Percentiles rank a stretch among this genome's conserved stretches.
These are phyloP conservation scores for Syngnathus floridae DNA, from an alignment of 2,113 vertebrate genomes.

Conservation along the genomic window DNA sequence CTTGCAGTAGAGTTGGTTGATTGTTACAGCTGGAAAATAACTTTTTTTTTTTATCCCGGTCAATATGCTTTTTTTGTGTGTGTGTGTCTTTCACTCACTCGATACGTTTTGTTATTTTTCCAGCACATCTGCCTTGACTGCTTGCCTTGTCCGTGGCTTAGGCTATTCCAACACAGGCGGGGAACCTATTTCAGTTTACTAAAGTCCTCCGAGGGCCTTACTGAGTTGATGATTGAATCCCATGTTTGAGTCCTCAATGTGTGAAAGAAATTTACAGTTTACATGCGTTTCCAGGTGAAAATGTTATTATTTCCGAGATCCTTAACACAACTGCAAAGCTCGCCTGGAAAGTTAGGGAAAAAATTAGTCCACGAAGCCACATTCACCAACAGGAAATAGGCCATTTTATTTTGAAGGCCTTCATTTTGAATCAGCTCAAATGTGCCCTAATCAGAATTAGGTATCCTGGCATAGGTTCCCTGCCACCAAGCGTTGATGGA, in stretches of 20 bases:
- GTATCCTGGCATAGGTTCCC: not conserved
- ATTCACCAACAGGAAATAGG: no score
- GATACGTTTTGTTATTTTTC: slow-evolving; percentile 35
- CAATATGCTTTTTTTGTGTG: slow-evolving; percentile 35
- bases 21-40: slow-evolving; percentile 35
- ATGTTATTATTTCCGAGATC: not conserved
- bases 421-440: no score
- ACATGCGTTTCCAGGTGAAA: not conserved
- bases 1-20: slow-evolving; percentile 44
- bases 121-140: slow-evolving; percentile 54
- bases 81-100: slow-evolving; percentile 45
- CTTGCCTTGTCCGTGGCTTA: slow-evolving; percentile 59
- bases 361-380: not conserved
- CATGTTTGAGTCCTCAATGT: not conserved
- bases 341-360: not conserved
- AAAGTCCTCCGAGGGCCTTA: not conserved
- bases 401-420: no score
- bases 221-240: not conserved
- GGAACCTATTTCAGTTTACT: not conserved
- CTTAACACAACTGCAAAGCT: not conserved
- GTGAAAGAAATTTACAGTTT: not conserved
- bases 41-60: slow-evolving; percentile 40
- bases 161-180: slow-evolving; percentile 15
- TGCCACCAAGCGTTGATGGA: slow-evolving; percentile 14
- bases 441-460: not conserved